A percentile compares a stretch with the other conserved stretches of the same genome.
phyloP scores from a whole-genome alignment of 2,797 vertebrate genomes.

The Bradypodion pumilum region DNA sequence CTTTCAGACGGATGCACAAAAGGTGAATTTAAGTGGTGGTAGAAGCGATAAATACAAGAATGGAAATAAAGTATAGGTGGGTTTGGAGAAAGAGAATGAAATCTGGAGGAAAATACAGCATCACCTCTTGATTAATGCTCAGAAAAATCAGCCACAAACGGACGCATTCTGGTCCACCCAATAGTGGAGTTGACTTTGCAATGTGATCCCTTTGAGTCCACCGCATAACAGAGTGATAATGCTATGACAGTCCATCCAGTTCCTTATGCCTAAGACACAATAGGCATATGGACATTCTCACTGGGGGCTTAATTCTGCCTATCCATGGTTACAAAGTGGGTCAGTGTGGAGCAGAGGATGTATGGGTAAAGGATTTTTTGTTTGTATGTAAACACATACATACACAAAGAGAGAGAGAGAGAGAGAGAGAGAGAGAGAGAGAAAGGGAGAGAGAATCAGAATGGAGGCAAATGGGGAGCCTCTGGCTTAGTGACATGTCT shows the following conservation, averaged over 20 bases:
- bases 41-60: no score
- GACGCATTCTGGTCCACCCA: no score
- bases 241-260: not conserved
- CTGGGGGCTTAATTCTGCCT: not conserved
- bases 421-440: not conserved
- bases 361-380: slow-evolving; percentile 24
- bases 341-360: slow-evolving; percentile 23
- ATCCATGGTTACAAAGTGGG: slow-evolving; percentile 11
- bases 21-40: no score
- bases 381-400: not conserved
- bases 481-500: slow-evolving; percentile 31
- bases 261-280: not conserved
- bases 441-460: not conserved
- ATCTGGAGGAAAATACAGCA: no score
- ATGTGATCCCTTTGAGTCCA: not conserved
- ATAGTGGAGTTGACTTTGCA: not conserved
- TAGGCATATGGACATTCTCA: not conserved
- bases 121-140: no score
- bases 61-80: no score
- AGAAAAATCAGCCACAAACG: no score
- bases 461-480: not conserved
- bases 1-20: no score
- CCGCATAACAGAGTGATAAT: not conserved
- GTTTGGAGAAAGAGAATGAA: no score
- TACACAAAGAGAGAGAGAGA: not conserved